Evolutionary conservation across 2,888 invertebrate genomes (phyloP).

Genomic region (Ischnus inquisitorius): DNA sequence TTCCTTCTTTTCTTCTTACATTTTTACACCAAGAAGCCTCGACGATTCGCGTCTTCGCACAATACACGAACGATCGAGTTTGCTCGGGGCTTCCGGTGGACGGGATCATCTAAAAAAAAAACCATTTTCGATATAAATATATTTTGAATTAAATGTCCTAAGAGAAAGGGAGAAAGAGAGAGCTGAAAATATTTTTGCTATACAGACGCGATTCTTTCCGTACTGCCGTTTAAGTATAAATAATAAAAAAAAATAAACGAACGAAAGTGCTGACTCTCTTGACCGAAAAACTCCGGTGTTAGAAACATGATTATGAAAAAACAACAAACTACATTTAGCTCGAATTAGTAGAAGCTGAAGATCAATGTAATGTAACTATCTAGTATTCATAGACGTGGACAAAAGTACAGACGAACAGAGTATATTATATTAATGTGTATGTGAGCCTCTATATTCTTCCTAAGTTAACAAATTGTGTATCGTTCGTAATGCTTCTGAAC

Average conservation of each 20-base stretch:
- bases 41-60: conserved; percentile 26
- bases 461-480: background rate
- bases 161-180: background rate
- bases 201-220: conserved; percentile 18
- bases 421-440: conserved; percentile 7
- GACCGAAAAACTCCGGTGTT: background rate
- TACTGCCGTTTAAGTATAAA: conserved; percentile 12
- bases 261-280: conserved; percentile 11
- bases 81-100: background rate
- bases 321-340: background rate
- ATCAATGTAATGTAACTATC: background rate
- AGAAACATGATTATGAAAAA: background rate
- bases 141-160: too few relatives aligned
- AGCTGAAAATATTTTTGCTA: conserved; percentile 16
- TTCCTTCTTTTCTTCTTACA: background rate
- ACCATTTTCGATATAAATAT: too few relatives aligned
- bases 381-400: conserved; percentile 1
- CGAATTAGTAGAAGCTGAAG: background rate
- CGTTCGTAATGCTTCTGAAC: background rate
- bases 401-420: background rate
- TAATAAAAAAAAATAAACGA: background rate
- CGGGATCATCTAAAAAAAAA: conserved; percentile 12
- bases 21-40: background rate
- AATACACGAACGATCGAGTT: conserved; percentile 11
- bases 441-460: conserved; percentile 7